phyloP scores from a whole-genome alignment of 2,888 invertebrate genomes.

The Clostera curtula region DNA sequence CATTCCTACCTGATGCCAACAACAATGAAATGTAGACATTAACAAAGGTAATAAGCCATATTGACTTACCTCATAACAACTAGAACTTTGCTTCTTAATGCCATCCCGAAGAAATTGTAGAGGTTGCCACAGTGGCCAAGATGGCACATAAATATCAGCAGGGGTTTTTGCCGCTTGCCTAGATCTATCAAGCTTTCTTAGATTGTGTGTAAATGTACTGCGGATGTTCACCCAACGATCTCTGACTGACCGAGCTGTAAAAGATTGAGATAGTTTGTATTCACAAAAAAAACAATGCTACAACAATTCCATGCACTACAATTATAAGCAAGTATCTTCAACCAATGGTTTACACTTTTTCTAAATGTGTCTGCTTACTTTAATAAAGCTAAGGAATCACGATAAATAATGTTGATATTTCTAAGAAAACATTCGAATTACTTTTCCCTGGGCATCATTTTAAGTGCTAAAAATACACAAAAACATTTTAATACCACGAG shows the following conservation, averaged over 20 bases:
- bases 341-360: no score
- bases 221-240: slow-evolving; percentile 67
- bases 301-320: no score
- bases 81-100: slow-evolving; percentile 35
- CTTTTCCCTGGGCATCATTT: no score
- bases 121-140: slow-evolving; percentile 64
- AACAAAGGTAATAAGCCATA: not conserved
- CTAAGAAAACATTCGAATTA: no score
- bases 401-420: no score
- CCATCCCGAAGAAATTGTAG: slow-evolving; percentile 51
- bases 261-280: not conserved
- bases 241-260: slow-evolving; percentile 56
- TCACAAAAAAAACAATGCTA: no score
- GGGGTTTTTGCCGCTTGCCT: slow-evolving; percentile 34
- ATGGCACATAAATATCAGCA: slow-evolving; percentile 50
- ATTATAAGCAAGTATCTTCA: no score
- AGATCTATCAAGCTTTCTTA: slow-evolving; percentile 49
- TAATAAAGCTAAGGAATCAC: no score
- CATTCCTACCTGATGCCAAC: not conserved
- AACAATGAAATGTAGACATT: not conserved
- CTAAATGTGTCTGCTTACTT: no score
- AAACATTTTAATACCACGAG: no score
- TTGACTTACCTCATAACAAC: slow-evolving; percentile 31
- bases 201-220: slow-evolving; percentile 62
- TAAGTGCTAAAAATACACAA: no score